Percentiles rank a stretch among this genome's conserved stretches.
Conservation (phyloP, 1,140 invertebrate genomes). For the Centruroides vittatus region DNA sequence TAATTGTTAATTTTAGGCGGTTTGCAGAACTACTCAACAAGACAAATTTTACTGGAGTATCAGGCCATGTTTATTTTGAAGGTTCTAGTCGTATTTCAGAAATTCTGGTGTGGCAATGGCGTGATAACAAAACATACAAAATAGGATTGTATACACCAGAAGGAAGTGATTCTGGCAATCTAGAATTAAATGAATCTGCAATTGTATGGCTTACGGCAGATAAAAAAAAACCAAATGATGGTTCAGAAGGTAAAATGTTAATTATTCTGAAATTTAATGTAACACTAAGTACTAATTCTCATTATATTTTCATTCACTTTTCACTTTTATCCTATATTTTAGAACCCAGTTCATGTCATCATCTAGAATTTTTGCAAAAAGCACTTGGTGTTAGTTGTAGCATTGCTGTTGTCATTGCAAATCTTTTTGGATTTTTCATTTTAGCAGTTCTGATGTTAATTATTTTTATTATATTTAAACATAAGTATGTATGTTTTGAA, state of each 20-base stretch:
- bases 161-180: slow-evolving; percentile 23
- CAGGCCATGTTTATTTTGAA: slow-evolving; percentile 54
- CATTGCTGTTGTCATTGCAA: slow-evolving; percentile 51
- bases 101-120: slow-evolving; percentile 55
- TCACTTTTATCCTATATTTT: neutral
- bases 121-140: slow-evolving; percentile 35
- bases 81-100: slow-evolving; percentile 49
- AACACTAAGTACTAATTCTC: neutral
- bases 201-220: slow-evolving; percentile 48
- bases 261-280: neutral
- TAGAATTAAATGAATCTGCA: slow-evolving; percentile 37
- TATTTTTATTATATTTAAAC: neutral
- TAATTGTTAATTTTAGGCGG: slow-evolving; percentile 23
- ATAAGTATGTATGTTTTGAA: neutral
- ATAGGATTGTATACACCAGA: slow-evolving; percentile 50
- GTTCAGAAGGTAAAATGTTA: slow-evolving; percentile 34
- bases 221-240: slow-evolving; percentile 48
- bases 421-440: slow-evolving; percentile 47
- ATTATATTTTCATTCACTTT: too few relatives aligned
- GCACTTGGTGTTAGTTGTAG: slow-evolving; percentile 52
- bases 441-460: slow-evolving; percentile 29
- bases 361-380: slow-evolving; percentile 41
- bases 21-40: slow-evolving; percentile 33
- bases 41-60: slow-evolving; percentile 59
- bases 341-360: slow-evolving; percentile 36